Percentiles rank a stretch among this genome's conserved stretches.
Evolutionary conservation across 2,113 vertebrate species (phyloP).

Genomic region (Mystacornis crossleyi): DNA sequence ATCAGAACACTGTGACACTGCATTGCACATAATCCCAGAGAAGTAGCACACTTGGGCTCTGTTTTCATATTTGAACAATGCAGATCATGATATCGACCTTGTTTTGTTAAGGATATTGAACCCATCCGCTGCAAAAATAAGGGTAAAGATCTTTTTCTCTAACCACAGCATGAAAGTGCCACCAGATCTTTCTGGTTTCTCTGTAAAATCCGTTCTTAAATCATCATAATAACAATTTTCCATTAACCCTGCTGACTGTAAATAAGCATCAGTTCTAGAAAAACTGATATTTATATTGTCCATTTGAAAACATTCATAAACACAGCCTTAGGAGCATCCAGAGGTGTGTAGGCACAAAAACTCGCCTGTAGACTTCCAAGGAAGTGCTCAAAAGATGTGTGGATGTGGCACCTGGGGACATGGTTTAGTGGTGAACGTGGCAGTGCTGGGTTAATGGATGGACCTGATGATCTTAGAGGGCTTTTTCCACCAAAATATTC

Average conservation of each 20-base stretch:
- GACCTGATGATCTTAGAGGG: neutral
- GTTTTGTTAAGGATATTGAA: neutral
- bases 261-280: neutral
- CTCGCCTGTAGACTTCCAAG: neutral
- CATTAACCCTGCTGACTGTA: neutral
- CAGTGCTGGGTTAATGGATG: too few relatives aligned
- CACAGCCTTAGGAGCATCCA: neutral
- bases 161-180: neutral
- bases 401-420: neutral
- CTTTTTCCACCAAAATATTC: neutral
- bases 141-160: neutral
- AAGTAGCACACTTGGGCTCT: neutral
- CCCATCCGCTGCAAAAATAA: neutral
- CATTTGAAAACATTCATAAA: neutral
- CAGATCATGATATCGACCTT: neutral
- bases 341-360: neutral
- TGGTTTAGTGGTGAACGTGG: neutral
- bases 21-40: neutral
- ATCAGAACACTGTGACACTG: neutral
- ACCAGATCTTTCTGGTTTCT: neutral
- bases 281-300: neutral
- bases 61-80: neutral
- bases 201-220: neutral
- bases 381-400: neutral
- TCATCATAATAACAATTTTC: neutral